phyloP scores from a whole-genome alignment of 2,113 vertebrate genomes.

The Romanogobio albipinnatus region DNA sequence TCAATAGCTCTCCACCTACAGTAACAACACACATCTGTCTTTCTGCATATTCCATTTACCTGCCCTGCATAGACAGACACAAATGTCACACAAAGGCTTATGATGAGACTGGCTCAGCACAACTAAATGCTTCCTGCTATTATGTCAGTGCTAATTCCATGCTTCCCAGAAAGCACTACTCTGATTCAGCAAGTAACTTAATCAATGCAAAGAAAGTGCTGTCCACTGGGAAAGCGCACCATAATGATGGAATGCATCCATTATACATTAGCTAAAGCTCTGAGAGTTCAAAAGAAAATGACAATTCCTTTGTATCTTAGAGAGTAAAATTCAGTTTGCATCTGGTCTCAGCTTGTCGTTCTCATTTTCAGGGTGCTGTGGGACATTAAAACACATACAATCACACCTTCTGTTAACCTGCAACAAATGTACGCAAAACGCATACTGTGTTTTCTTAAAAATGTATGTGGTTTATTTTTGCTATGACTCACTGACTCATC shows the following conservation, averaged over 20 bases:
- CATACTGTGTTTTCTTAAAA: neutral
- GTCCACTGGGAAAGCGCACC: neutral
- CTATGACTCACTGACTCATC: neutral
- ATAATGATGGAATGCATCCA: slow-evolving; percentile 12
- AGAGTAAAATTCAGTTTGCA: neutral
- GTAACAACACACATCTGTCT: neutral
- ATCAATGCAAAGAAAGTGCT: slow-evolving; percentile 22
- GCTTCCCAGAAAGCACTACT: neutral
- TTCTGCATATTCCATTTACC: neutral
- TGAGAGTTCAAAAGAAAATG: neutral
- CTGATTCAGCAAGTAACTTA: neutral
- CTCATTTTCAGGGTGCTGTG: neutral
- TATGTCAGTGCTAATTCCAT: neutral
- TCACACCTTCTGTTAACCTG: neutral
- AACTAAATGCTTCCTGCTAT: neutral
- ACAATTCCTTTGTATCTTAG: neutral
- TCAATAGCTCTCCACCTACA: neutral
- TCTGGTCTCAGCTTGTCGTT: neutral
- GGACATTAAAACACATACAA: neutral
- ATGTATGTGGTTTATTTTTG: neutral
- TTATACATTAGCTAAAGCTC: neutral
- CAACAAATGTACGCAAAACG: neutral
- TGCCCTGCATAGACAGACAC: neutral
- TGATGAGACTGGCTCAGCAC: slow-evolving; percentile 3
- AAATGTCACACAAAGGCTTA: neutral